Percentiles rank a stretch among this genome's conserved stretches.
Conservation (phyloP, 1,140 invertebrate species). For the Lanistes nyassanus region DNA sequence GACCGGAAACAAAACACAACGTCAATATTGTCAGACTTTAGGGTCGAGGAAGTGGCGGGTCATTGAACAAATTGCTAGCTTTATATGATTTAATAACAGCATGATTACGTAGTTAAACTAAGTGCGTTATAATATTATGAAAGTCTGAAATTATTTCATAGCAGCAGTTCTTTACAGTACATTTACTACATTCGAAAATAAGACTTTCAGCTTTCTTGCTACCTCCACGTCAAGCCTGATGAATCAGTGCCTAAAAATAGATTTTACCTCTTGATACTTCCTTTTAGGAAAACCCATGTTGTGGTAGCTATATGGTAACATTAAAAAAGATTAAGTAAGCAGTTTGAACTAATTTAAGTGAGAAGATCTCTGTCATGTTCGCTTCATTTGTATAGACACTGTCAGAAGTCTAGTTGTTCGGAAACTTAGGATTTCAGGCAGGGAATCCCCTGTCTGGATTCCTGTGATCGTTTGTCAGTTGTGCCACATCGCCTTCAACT, state of each 20-base stretch:
- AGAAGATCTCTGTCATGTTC: too few species aligned
- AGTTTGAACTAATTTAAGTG: background rate
- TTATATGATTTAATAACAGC: too few species aligned
- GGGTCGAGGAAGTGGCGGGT: too few species aligned
- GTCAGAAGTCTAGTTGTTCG: background rate
- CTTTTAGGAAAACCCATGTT: slow-evolving; percentile 6
- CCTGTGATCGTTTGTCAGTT: slow-evolving; percentile 5
- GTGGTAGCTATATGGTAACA: too few species aligned
- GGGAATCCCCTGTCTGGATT: background rate
- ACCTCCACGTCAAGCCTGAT: slow-evolving; percentile 16
- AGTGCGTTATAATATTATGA: background rate
- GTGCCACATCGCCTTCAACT: background rate
- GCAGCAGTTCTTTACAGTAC: too few species aligned
- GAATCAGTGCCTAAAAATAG: slow-evolving; percentile 5
- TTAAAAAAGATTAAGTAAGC: background rate
- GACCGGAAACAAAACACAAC: too few species aligned
- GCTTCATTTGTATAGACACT: background rate
- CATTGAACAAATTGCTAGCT: too few species aligned
- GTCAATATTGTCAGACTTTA: too few species aligned
- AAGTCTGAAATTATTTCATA: background rate
- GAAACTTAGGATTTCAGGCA: background rate
- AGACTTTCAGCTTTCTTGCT: background rate
- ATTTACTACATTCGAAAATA: slow-evolving; percentile 10
- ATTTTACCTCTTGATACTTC: background rate
- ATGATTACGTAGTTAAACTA: background rate